Base-by-base conservation (phyloP, 2,113 vertebrate species). In the Marcusenius ussheri region DNA sequence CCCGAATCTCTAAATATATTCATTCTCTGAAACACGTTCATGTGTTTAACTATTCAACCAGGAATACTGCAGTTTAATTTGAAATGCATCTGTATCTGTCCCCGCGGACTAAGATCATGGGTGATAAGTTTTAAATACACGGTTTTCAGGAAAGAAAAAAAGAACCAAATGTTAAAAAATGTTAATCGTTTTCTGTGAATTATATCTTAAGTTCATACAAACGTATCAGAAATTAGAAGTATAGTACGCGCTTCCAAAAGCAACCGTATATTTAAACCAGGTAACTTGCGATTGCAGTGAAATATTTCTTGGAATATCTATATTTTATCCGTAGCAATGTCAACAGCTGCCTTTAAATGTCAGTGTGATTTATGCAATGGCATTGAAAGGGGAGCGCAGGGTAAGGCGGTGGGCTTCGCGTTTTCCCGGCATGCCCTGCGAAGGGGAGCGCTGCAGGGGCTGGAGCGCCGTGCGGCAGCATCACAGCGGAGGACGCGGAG, bases 371-470 rank as follows among this genome's bases (percentile, higher is more conserved):
- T 84, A 17, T n/a, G 62, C 90, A 91, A 80, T 88, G 42, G 39
- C 39, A 90, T 50, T 90, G 50, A 74, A 15, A 21, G 27, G 19
- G 46, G 51, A 86, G 17, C 31, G 56, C 91, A 70, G 89, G 88
- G 56, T 89, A 56, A 87, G 88, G 70, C 89, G 35, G 51, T 46
- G 90, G 91, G 91, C 74, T 91, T 91, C 89, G 92, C 91, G 83
- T 83, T 91, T 94, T 95, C 96, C 94, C 96, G 91, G 93, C 94
- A 95, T 95, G 95, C 95, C 94, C 92, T 94, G 95, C 70, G 89
- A 27, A 45, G 89, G 88, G 31, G 62, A 90, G 89, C 90, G 91
- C 45, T 53, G 91, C 86, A 83, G 66, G 89, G 90, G 51, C 89
- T 90, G 45, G 89, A 89, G 89, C 88, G 91, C 91, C 90, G 88